A percentile compares a stretch with the other conserved stretches of the same genome.
These are phyloP conservation scores for Agapostemon virescens DNA, from an alignment of 2,888 invertebrate species.

Conservation along the genomic window DNA sequence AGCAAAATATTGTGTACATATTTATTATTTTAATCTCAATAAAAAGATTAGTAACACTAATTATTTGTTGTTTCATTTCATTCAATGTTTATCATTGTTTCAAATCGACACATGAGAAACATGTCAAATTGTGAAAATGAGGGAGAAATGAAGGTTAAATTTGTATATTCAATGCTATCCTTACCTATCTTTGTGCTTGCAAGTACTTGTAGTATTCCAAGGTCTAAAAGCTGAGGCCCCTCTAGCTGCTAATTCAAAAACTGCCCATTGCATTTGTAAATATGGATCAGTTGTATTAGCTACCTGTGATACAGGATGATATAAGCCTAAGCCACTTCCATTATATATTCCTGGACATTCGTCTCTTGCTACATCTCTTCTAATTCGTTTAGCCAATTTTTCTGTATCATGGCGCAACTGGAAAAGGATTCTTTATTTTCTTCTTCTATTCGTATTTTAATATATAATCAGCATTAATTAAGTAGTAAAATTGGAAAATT, in stretches of 20 bases:
- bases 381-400: constrained; percentile 75
- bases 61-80: not conserved
- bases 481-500: not conserved
- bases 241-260: constrained; percentile 77
- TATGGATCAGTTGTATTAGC: constrained; percentile 74
- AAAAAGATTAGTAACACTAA: not conserved
- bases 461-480: constrained; percentile 3
- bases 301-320: constrained; percentile 75
- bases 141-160: not conserved
- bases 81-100: not conserved
- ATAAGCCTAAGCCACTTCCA: constrained; percentile 76
- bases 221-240: constrained; percentile 80
- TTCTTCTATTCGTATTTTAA: constrained; percentile 16
- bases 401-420: constrained; percentile 77
- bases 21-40: not conserved
- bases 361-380: constrained; percentile 77
- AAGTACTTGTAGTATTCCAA: constrained; percentile 77
- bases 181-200: constrained; percentile 80
- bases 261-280: constrained; percentile 79
- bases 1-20: not conserved
- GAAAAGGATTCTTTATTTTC: constrained; percentile 51
- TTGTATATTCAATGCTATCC: not conserved
- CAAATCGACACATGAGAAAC: not conserved
- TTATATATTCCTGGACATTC: constrained; percentile 76
- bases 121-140: not conserved